Evolutionary conservation across 2,888 invertebrate genomes (phyloP), one percentile per base, ranked within the genome.

Genomic region (Rhaphigaster nebulosa): DNA sequence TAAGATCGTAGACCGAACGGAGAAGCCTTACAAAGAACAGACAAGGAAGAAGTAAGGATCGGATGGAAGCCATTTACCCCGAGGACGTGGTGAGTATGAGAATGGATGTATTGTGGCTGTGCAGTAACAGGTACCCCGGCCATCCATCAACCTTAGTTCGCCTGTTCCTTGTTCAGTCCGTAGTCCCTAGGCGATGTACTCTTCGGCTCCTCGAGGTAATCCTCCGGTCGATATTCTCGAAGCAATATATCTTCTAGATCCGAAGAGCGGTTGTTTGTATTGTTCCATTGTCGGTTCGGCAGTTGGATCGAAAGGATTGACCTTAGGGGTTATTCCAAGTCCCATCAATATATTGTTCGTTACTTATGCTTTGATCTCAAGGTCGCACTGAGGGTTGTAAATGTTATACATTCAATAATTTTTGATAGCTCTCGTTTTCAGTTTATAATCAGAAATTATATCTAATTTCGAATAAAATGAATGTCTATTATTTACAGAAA

Each of bases 11-110:
- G 34, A 20, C 20, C 5, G 38, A 76, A 1, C 70, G 20, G 38
- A 45, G 45, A 84, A 41, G n/a, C 4, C 45, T 41, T 84, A 84
- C 84, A 84, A 84, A 84, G 45, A n/a, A 38, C 5, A 26, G 45
- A 84, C 84, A 84, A n/a, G 41, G 84, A 84, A 84, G 84, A 45
- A 84, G 84, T 84, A 84, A n/a, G 84, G 45, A 84, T 45, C 84
- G 26, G 84, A 45, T 34, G 45, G 45, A 84, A 84, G 84, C 84
- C 84, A 84, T 84, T 84, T 84, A 84, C 84, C 45, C 45, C 45
- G 45, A 84, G 45, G 84, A 84, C 84, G 45, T 41, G 84, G 45
- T n/a, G 15, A 45, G 84, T 84, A 84, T 84, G 84, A 84, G 84
- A 84, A 84, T 84, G 45, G 84, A 84, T 84, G 84, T 84, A 84